These are phyloP conservation scores for Sakesphorus luctuosus DNA, from an alignment of 2,113 vertebrate genomes.

Conservation along the genomic window DNA sequence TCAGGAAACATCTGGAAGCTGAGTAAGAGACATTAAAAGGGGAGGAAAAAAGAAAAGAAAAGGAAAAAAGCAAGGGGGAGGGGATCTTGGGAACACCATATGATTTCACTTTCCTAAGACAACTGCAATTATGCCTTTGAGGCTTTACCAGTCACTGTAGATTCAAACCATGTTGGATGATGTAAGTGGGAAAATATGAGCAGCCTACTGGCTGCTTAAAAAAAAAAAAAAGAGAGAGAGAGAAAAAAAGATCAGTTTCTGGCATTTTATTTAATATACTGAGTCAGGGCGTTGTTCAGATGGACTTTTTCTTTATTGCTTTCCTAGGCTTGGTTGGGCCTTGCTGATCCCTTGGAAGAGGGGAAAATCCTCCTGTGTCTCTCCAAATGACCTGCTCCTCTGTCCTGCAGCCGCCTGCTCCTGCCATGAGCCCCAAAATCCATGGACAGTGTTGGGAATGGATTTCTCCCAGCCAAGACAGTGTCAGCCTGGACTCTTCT, in stretches of 20 bases:
- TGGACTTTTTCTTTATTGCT: not conserved
- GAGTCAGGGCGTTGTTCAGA: not conserved
- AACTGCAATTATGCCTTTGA: constrained; percentile 64
- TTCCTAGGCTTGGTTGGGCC: not conserved
- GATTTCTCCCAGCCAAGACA: not conserved
- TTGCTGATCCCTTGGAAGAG: not conserved
- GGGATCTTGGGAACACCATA: constrained; percentile 60
- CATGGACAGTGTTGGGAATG: accelerated
- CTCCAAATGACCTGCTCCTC: not conserved
- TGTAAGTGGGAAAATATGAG: constrained; percentile 80
- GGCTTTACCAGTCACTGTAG: constrained; percentile 63
- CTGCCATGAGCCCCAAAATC: not conserved
- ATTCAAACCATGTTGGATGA: constrained; percentile 73
- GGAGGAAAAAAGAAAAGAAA: not conserved
- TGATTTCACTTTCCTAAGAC: constrained; percentile 79
- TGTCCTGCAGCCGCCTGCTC: not conserved
- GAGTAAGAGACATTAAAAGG: constrained; percentile 52
- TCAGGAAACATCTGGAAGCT: constrained; percentile 77
- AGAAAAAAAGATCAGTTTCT: not conserved
- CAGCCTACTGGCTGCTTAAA: constrained; percentile 25
- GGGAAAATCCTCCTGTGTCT: not conserved
- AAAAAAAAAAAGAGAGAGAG: not conserved
- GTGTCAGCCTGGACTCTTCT: not conserved
- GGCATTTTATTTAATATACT: constrained; percentile 3
- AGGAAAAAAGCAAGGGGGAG: not conserved